Conservation (phyloP, 2,113 vertebrate species). For the Seriola aureovittata region DNA sequence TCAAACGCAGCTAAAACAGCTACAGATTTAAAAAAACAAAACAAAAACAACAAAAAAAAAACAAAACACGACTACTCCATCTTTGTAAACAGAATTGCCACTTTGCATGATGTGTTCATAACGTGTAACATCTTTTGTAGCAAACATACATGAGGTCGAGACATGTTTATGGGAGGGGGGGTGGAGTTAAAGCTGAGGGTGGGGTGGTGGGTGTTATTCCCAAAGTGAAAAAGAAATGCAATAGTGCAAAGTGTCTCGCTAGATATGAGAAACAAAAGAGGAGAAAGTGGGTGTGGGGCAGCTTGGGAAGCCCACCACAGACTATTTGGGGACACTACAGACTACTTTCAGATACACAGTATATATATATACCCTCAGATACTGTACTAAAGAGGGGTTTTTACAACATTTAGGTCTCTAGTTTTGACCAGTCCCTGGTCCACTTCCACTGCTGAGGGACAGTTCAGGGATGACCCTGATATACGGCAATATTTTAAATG, state of each 20-base stretch:
- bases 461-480: constrained; percentile 62
- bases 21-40: constrained; percentile 55
- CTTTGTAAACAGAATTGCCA: constrained; percentile 84
- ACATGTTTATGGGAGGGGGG: constrained; percentile 55
- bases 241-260: constrained; percentile 35
- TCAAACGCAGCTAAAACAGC: constrained; percentile 70
- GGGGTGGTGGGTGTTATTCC: constrained; percentile 43
- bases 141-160: constrained; percentile 70
- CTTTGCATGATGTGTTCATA: constrained; percentile 88
- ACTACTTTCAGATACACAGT: constrained; percentile 68
- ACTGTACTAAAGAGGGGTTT: constrained; percentile 49
- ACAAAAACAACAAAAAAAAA: constrained; percentile 51
- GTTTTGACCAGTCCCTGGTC: constrained; percentile 50
- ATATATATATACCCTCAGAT: constrained; percentile 59
- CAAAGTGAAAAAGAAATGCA: constrained; percentile 49
- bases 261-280: constrained; percentile 25
- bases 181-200: constrained; percentile 21
- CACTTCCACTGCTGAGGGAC: constrained; percentile 50
- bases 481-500: constrained; percentile 78
- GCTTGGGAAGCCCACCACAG: constrained; percentile 34
- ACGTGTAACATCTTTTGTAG: constrained; percentile 85
- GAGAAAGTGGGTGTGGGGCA: constrained; percentile 13
- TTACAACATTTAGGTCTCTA: constrained; percentile 58
- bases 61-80: constrained; percentile 80
- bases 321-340: constrained; percentile 69